Evolutionary conservation across 1,140 invertebrate genomes (phyloP).

Genomic region (Anadara kagoshimensis): DNA sequence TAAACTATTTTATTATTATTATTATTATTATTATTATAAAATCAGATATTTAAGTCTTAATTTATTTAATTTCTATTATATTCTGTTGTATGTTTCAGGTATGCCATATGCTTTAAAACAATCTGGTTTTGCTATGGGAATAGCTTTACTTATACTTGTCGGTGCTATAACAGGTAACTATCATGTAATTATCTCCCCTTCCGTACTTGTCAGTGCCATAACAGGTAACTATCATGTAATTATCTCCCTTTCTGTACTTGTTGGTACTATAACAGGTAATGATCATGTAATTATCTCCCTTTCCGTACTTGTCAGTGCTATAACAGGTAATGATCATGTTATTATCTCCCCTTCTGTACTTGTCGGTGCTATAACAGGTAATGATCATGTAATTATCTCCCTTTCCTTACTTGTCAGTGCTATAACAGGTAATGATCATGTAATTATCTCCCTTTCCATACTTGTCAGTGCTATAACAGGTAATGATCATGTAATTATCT

Average conservation of each 20-base stretch:
- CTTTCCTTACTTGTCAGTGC: too few species aligned
- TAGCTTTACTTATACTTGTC: constrained; percentile 84
- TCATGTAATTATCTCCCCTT: not conserved
- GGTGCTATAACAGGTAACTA: constrained; percentile 81
- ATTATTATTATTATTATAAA: too few species aligned
- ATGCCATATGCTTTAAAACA: constrained; percentile 89
- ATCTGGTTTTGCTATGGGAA: constrained; percentile 86
- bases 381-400: too few species aligned
- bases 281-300: not conserved
- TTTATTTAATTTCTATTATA: too few species aligned
- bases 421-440: too few species aligned
- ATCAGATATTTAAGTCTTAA: too few species aligned
- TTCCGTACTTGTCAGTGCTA: not conserved
- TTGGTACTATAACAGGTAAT: not conserved
- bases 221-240: too few species aligned
- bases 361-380: not conserved
- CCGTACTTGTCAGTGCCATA: not conserved
- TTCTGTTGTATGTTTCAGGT: constrained; percentile 77
- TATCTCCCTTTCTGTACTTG: not conserved
- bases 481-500: too few species aligned
- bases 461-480: too few species aligned
- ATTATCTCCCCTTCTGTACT: not conserved
- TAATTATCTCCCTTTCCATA: too few species aligned
- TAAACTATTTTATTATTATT: too few species aligned
- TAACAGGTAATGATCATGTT: not conserved